These are phyloP conservation scores for Periparus ater DNA, from an alignment of 2,797 vertebrate species.

Conservation along the genomic window DNA sequence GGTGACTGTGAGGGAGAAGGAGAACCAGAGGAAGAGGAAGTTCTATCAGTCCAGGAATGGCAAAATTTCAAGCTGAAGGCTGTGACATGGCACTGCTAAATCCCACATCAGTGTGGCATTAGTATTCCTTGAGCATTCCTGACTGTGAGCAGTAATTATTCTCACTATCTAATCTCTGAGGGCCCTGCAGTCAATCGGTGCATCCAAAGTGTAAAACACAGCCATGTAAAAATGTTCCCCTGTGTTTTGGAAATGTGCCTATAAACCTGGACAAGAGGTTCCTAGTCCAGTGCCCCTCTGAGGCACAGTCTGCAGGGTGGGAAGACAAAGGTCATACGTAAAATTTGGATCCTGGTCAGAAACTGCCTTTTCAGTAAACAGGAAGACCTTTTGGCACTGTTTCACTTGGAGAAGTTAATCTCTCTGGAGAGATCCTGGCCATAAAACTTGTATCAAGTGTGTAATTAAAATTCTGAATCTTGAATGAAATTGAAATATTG, in stretches of 20 bases:
- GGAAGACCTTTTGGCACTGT: slow-evolving; percentile 17
- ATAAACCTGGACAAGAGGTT: slow-evolving; percentile 7
- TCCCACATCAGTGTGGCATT: not conserved
- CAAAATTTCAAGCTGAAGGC: not conserved
- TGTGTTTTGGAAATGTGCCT: not conserved
- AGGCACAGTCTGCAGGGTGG: not conserved
- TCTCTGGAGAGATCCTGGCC: not conserved
- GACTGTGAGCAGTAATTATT: not conserved
- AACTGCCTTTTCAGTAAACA: slow-evolving; percentile 48
- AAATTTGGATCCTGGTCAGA: slow-evolving; percentile 21
- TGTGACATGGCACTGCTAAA: not conserved
- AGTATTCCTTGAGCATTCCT: not conserved
- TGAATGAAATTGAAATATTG: slow-evolving; percentile 25
- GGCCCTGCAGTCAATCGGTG: not conserved
- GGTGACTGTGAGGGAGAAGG: not conserved
- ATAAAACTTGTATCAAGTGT: not conserved
- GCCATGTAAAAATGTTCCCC: not conserved
- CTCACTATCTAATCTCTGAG: slow-evolving; percentile 11
- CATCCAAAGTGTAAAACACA: not conserved
- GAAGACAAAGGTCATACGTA: slow-evolving; percentile 2
- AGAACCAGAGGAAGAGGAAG: not conserved
- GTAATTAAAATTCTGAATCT: not conserved
- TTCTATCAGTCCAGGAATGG: not conserved
- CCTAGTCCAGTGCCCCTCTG: not conserved
- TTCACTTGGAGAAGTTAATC: slow-evolving; percentile 24